Evolutionary conservation across 2,797 vertebrate genomes (phyloP), one percentile per base, ranked within the genome.

Genomic region (Buceros bicornis): DNA sequence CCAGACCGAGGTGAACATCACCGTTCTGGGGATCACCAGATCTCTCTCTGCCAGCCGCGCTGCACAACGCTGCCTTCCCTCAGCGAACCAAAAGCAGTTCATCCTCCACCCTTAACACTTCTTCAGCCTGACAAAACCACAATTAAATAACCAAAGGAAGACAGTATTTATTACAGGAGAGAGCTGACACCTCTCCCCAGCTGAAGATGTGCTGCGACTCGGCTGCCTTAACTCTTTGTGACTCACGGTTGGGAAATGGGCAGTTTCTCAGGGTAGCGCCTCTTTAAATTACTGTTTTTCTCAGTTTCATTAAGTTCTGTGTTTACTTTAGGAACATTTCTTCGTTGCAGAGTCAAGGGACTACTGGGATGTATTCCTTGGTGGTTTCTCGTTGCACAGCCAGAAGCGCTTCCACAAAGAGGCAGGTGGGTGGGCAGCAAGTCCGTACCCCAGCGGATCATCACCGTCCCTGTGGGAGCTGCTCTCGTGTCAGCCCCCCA

Each of bases 241-340:
- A 93, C 87, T 83, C 81, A 83, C 24, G 3, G 1, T 5, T 67
- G 31, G 70, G n/a, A 87, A 56, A 86, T 57, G 18, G 35, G 24
- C 48, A 42, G 62, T 82, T 94, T 88, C 91, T 87, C 56, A 24
- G 50, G 21, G 33, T 13, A 88, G 50, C 53, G 73, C 43, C 62
- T 83, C 96, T 97, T 97, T 97, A 98, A 98, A 92, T 93, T 96
- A 94, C 95, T 97, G 90, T 88, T 96, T 54, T 98, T 97, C 96
- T 98, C 90, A 8, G 93, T 96, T 97, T 98, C 97, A 97, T 93
- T 95, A 97, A 95, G 82, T 74, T 95, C 85, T 82, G 82, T 95
- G 65, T 97, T 98, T 98, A 97, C 97, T 98, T 90, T n/a, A 92
- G 97, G 94, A 98, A 95, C 94, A 96, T 89, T 88, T 93, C 96